These are phyloP conservation scores for Muscicapa comitata DNA, from an alignment of 2,797 vertebrate species.

Conservation along the genomic window DNA sequence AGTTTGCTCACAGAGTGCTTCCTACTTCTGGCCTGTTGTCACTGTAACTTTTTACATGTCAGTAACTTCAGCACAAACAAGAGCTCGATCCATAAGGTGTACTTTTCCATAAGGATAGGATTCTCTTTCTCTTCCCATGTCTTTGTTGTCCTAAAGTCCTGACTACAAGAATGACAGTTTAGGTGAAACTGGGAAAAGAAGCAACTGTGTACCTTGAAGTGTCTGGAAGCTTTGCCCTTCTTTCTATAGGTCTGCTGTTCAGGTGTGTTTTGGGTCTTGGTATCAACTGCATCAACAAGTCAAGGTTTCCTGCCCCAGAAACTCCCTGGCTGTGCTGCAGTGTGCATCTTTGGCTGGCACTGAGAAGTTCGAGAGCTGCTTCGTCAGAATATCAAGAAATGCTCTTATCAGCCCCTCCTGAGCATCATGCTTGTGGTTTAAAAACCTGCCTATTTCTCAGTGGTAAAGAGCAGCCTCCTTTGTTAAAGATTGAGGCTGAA, in stretches of 20 bases:
- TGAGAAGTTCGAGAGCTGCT: neutral
- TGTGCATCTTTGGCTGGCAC: neutral
- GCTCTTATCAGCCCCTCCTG: neutral
- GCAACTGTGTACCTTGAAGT: neutral
- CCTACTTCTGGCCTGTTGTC: neutral
- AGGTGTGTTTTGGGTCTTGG: neutral
- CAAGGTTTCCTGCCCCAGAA: neutral
- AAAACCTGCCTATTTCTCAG: neutral
- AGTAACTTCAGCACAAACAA: neutral
- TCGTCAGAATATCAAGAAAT: neutral
- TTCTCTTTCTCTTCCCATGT: neutral
- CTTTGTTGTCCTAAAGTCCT: neutral
- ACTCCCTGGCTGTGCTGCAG: neutral
- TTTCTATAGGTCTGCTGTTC: neutral
- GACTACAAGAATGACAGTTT: neutral
- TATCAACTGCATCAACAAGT: neutral
- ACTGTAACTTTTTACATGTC: neutral
- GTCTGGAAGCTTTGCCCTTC: neutral
- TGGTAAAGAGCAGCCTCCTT: neutral
- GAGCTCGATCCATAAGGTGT: rapidly evolving
- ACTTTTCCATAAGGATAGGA: rapidly evolving
- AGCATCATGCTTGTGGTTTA: neutral
- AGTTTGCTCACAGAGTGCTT: neutral
- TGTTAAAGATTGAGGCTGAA: neutral
- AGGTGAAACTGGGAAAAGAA: neutral